Evolutionary conservation across 2,113 vertebrate species (phyloP), one percentile per base, ranked within the genome.

Genomic region (Conger conger): DNA sequence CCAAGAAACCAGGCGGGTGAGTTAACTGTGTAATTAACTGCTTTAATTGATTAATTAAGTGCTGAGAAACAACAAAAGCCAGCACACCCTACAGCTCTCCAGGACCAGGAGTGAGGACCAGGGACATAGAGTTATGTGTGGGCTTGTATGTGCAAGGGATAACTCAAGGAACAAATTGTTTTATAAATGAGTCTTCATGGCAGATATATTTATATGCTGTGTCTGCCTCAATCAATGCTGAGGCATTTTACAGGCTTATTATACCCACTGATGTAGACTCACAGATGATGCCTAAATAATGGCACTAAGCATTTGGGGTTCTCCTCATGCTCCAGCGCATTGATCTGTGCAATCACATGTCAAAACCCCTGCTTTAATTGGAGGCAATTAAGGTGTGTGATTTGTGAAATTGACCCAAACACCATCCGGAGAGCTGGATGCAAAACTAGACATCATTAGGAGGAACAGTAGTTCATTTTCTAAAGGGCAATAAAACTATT

Each of bases 401-500:
- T 33, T 73, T 73, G 27, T 33, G 9, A 33, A 73, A 73, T 23
- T n/a, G 9, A 33, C 68, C n/a, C 68, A 2, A 68, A 6, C 60
- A 68, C 60, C 60, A n/a, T 7, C 23, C 5, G 80, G 53, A 82
- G 33, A 23, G 27, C 45, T 60, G 16, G n/a, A 82, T 16, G 11
- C 20, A n/a, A 20, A 40, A 35, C 45, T 57, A 60, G 36, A 82
- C 20, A n/a, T 18, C 4, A 18, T 54, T 16, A 54, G 9, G 33
- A 60, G 30, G 33, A 36, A 23, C 17, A 9, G 36, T 35, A 20
- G 27, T 82, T 82, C 13, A 82, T 35, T 45, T 54, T 82, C 37
- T 82, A 37, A 18, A 54, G 54, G 18, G 30, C 16, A 82, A 33
- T 82, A 82, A 82, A 82, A 37, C 50, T 17, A 57, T 33, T 82